These are phyloP conservation scores for Melanophora roralis DNA, from an alignment of 2,888 invertebrate species.

Conservation along the genomic window DNA sequence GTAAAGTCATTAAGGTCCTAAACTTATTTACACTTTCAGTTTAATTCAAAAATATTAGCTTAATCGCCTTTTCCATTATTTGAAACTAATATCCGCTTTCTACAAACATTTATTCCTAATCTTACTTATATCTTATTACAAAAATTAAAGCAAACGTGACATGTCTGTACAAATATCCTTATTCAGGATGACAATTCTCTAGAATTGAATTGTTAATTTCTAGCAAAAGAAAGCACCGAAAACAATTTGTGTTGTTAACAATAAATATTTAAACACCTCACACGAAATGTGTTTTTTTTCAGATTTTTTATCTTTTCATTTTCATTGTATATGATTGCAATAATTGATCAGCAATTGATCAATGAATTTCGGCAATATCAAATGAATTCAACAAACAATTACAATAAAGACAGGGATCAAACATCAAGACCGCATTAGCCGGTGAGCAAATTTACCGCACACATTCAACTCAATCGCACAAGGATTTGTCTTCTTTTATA, in stretches of 20 bases:
- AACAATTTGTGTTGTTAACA: slow-evolving; percentile 64
- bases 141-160: slow-evolving; percentile 1
- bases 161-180: slow-evolving; percentile 51
- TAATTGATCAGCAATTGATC: slow-evolving; percentile 54
- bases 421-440: slow-evolving; percentile 41
- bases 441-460: slow-evolving; percentile 61
- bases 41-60: too few species aligned
- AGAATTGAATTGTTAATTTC: slow-evolving; percentile 70
- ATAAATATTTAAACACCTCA: slow-evolving; percentile 67
- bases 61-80: too few species aligned
- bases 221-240: slow-evolving; percentile 48
- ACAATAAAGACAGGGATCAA: slow-evolving; percentile 38
- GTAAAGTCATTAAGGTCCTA: too few species aligned
- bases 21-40: too few species aligned
- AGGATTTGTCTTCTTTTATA: slow-evolving; percentile 10
- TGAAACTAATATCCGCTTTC: too few species aligned
- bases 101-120: background rate
- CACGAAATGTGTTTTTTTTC: slow-evolving; percentile 31
- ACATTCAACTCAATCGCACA: slow-evolving; percentile 45
- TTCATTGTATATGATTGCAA: slow-evolving; percentile 43
- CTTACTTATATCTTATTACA: background rate
- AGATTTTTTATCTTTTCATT: slow-evolving; percentile 56
- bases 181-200: slow-evolving; percentile 63
- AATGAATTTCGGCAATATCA: slow-evolving; percentile 66
- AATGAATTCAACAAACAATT: slow-evolving; percentile 46